These are phyloP conservation scores for Centropus unirufus DNA, from an alignment of 2,113 vertebrate genomes.

Conservation along the genomic window DNA sequence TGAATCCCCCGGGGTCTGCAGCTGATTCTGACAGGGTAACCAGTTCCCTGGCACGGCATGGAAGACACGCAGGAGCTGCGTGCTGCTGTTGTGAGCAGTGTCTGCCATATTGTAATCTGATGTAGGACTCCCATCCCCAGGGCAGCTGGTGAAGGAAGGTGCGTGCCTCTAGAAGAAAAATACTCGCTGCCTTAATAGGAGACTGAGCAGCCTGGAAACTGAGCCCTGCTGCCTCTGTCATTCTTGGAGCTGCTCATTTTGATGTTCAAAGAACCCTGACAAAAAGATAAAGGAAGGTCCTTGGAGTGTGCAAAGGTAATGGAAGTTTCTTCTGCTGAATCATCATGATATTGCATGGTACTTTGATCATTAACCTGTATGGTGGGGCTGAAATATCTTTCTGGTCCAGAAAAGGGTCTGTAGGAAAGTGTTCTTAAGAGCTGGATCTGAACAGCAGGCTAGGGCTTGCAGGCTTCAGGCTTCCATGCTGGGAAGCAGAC, in stretches of 20 bases:
- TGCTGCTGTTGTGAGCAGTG: not conserved
- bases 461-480: rapidly evolving
- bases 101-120: rapidly evolving
- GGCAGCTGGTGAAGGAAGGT: not conserved
- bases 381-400: not conserved
- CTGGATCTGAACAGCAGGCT: rapidly evolving
- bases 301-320: not conserved
- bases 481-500: not conserved
- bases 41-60: rapidly evolving
- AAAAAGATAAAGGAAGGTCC: not conserved
- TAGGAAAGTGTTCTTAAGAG: not conserved
- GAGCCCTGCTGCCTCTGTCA: rapidly evolving
- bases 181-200: not conserved
- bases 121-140: not conserved
- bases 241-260: not conserved
- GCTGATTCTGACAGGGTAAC: not conserved
- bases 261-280: not conserved
- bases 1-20: not conserved
- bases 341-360: not conserved
- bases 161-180: not conserved
- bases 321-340: not conserved
- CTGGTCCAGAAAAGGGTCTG: not conserved
- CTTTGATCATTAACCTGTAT: not conserved
- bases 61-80: not conserved
- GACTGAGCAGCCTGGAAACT: not conserved